Evolutionary conservation across 2,888 invertebrate species (phyloP).

Genomic region (Athripsodes cinereus): DNA sequence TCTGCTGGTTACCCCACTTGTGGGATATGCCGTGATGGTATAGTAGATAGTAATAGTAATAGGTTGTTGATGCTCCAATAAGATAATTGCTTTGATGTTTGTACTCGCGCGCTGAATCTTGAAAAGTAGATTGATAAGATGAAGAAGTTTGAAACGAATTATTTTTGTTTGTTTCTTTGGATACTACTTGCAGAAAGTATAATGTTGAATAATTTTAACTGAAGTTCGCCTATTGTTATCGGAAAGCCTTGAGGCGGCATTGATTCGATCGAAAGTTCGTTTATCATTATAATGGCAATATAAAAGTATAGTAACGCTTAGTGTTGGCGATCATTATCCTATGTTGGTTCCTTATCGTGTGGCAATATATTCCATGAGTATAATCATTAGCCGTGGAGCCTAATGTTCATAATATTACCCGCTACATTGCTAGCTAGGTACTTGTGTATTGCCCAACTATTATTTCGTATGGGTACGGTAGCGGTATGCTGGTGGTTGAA

Average conservation of each 20-base stretch:
- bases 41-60: too few relatives aligned
- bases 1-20: too few relatives aligned
- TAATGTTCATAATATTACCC: background rate
- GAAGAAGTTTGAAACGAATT: background rate
- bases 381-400: background rate
- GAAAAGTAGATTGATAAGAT: background rate
- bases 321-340: conserved; percentile 10
- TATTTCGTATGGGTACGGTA: background rate
- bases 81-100: too few relatives aligned
- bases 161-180: background rate
- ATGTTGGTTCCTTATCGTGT: conserved; percentile 15
- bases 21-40: too few relatives aligned
- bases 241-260: background rate
- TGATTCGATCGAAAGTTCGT: conserved; percentile 5
- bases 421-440: too few relatives aligned
- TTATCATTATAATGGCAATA: conserved; percentile 7
- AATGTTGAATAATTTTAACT: background rate
- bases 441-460: too few relatives aligned
- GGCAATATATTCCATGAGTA: background rate
- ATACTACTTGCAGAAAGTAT: too few relatives aligned
- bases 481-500: background rate
- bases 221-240: background rate
- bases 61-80: too few relatives aligned
- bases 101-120: background rate
- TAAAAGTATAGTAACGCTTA: conserved; percentile 1